These are phyloP conservation scores for Solen grandis DNA, from an alignment of 1,140 invertebrate genomes.

Conservation along the genomic window DNA sequence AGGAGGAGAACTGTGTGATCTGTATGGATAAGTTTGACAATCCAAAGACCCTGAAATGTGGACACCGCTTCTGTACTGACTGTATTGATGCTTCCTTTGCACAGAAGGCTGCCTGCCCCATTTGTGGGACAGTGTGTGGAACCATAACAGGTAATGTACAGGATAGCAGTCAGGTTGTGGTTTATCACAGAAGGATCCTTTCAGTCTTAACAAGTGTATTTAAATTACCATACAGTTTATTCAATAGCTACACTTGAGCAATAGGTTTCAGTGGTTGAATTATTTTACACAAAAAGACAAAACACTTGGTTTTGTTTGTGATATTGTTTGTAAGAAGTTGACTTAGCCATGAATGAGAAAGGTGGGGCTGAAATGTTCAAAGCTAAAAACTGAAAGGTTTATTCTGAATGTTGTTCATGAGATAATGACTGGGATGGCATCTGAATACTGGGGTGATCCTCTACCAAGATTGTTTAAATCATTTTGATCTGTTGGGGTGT, in stretches of 20 bases:
- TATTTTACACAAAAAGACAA: neutral
- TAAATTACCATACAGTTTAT: neutral
- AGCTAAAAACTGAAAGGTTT: neutral
- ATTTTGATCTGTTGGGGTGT: too few relatives aligned
- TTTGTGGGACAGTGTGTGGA: constrained; percentile 29
- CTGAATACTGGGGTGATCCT: too few relatives aligned
- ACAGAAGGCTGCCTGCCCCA: constrained; percentile 25
- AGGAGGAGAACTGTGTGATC: constrained; percentile 28
- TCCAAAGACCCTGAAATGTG: constrained; percentile 27
- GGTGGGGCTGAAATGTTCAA: neutral
- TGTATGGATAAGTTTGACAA: constrained; percentile 12
- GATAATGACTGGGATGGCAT: too few relatives aligned
- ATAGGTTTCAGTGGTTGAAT: neutral
- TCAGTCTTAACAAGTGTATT: neutral
- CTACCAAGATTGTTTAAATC: too few relatives aligned
- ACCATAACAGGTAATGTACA: constrained; percentile 21
- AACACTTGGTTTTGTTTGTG: too few relatives aligned
- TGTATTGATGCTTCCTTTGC: constrained; percentile 24
- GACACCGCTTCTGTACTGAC: constrained; percentile 35
- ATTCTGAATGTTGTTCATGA: neutral
- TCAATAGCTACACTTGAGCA: too few relatives aligned
- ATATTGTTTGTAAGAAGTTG: too few relatives aligned
- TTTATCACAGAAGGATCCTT: neutral
- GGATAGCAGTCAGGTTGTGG: too few relatives aligned
- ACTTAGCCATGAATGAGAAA: too few relatives aligned